Evolutionary conservation across 2,888 invertebrate genomes (phyloP).

Genomic region (Amorpha juglandis): DNA sequence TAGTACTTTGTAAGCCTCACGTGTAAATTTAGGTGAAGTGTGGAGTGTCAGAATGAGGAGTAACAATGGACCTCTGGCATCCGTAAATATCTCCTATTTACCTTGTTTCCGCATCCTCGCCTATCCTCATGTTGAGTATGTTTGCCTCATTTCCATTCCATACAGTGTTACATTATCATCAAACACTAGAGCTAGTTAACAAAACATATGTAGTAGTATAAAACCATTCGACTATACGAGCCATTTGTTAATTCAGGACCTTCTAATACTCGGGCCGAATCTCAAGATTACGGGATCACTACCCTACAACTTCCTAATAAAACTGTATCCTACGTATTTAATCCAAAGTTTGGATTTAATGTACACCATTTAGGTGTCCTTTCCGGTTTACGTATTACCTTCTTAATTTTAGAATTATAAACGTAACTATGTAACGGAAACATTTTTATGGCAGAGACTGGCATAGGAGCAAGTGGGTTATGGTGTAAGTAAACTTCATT

Average conservation of each 20-base stretch:
- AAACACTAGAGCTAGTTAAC: not conserved
- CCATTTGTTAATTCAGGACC: not conserved
- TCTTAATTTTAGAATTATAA: too few relatives aligned
- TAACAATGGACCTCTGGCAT: conserved; percentile 58
- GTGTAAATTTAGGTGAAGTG: conserved; percentile 52
- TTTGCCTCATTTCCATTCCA: conserved; percentile 46
- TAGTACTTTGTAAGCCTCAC: conserved; percentile 49
- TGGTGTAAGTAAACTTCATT: too few relatives aligned
- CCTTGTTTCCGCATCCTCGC: conserved; percentile 47
- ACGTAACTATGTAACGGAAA: too few relatives aligned
- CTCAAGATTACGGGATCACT: conserved; percentile 40
- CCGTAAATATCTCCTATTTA: conserved; percentile 61
- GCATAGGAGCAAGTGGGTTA: too few relatives aligned
- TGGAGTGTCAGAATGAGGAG: conserved; percentile 48
- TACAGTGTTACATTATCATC: not conserved
- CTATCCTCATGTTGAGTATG: conserved; percentile 39
- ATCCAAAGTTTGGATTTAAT: conserved; percentile 47
- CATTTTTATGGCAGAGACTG: too few relatives aligned
- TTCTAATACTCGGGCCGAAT: not conserved
- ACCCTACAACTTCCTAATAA: conserved; percentile 43
- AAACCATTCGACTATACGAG: not conserved
- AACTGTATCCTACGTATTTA: conserved; percentile 39
- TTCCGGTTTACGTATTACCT: not conserved
- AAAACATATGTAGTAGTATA: not conserved
- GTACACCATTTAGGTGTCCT: conserved; percentile 36